These are phyloP conservation scores for Alviniconcha marisindica DNA, from an alignment of 1,140 invertebrate genomes.

Conservation along the genomic window DNA sequence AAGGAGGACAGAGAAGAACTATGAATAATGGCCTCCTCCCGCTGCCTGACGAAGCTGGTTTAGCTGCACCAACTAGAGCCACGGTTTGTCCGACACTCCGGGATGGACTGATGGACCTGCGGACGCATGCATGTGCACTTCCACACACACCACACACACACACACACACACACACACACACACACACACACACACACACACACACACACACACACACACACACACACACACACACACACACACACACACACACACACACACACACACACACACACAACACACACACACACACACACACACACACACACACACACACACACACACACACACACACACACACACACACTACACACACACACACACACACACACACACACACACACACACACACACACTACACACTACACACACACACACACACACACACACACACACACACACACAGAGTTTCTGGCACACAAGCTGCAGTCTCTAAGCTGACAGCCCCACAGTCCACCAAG, in stretches of 20 bases:
- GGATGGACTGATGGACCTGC: too few species aligned
- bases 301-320: conserved; percentile 8
- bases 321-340: conserved; percentile 13
- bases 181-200: conserved; percentile 13
- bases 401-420: too few species aligned
- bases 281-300: not conserved
- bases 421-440: too few species aligned
- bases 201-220: not conserved
- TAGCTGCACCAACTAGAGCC: not conserved
- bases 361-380: not conserved
- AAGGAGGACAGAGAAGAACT: too few species aligned
- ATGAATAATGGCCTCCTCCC: too few species aligned
- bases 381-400: not conserved
- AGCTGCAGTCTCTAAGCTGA: not conserved
- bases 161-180: not conserved
- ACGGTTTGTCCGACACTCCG: not conserved
- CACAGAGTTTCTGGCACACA: not conserved
- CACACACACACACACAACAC: not conserved
- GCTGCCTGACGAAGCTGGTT: too few species aligned
- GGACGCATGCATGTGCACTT: too few species aligned
- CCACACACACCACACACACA: not conserved
- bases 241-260: not conserved
- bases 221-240: not conserved
- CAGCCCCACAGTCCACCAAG: not conserved
- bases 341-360: not conserved